Evolutionary conservation across 2,888 invertebrate species (phyloP).

Genomic region (Mayetiola destructor): DNA sequence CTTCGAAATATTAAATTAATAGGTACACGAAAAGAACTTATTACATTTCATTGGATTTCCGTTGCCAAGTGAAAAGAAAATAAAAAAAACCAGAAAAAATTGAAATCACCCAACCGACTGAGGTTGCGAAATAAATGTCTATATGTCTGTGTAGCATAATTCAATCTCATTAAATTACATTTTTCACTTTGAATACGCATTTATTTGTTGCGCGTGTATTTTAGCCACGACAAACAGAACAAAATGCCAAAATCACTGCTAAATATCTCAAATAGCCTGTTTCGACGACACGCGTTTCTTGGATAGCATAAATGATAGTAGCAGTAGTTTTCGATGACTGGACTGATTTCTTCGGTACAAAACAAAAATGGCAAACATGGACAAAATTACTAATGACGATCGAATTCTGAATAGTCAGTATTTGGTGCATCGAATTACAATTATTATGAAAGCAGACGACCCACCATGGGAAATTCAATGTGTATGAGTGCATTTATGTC

Average conservation of each 20-base stretch:
- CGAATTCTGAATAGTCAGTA: too few relatives aligned
- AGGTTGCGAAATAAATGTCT: background rate
- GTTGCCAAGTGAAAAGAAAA: too few relatives aligned
- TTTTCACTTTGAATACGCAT: background rate
- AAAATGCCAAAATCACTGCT: background rate
- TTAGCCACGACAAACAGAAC: background rate
- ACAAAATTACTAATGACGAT: background rate
- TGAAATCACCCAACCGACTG: background rate
- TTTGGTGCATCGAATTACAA: conserved; percentile 1
- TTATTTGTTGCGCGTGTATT: background rate
- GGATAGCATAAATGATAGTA: too few relatives aligned
- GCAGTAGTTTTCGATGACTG: too few relatives aligned
- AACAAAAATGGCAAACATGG: background rate
- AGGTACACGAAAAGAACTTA: too few relatives aligned
- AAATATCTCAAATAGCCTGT: conserved; percentile 12
- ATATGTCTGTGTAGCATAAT: background rate
- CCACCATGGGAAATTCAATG: too few relatives aligned
- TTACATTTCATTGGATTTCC: too few relatives aligned
- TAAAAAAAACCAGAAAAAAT: too few relatives aligned
- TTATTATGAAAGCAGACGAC: conserved; percentile 8
- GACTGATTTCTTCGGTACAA: too few relatives aligned
- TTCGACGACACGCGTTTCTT: conserved; percentile 12
- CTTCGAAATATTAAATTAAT: too few relatives aligned
- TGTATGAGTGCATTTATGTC: too few relatives aligned
- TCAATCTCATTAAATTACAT: conserved; percentile 10